phyloP scores from a whole-genome alignment of 64 coral and sea anemone genomes.

The Cladopsammia gracilis region DNA sequence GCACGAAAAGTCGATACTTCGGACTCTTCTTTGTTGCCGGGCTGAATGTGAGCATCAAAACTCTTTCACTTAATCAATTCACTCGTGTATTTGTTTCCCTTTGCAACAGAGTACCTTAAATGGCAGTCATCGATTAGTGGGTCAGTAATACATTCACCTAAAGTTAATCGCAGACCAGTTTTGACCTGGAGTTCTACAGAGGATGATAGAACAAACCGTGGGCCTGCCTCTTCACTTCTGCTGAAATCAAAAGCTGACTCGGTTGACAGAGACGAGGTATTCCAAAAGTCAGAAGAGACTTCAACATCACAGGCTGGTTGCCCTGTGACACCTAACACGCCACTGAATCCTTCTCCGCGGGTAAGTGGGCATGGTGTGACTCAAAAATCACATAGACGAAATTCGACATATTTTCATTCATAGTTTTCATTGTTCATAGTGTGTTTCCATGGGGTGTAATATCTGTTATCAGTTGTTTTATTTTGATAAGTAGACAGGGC shows the following conservation, averaged over 20 bases:
- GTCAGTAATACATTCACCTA: constrained; percentile 31
- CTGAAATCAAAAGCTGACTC: constrained; percentile 51
- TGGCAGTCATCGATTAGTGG: constrained; percentile 21
- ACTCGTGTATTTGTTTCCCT: neutral
- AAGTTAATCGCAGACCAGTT: constrained; percentile 22
- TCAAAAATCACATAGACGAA: too few relatives aligned
- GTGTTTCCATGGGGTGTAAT: too few relatives aligned
- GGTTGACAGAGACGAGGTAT: constrained; percentile 76
- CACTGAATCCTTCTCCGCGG: constrained; percentile 70
- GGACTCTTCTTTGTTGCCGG: too few relatives aligned
- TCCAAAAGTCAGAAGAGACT: constrained; percentile 54
- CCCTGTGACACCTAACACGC: constrained; percentile 27
- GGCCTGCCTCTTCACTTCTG: neutral
- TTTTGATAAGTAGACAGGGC: too few relatives aligned
- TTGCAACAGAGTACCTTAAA: constrained; percentile 13
- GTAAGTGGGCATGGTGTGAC: neutral
- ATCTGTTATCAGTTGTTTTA: too few relatives aligned
- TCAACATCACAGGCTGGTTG: neutral
- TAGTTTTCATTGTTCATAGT: too few relatives aligned
- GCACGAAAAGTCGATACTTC: too few relatives aligned
- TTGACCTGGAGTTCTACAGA: constrained; percentile 42
- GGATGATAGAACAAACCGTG: neutral
- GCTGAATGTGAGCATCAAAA: too few relatives aligned
- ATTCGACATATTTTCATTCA: neutral
- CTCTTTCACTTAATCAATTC: neutral